Percentiles rank a stretch among this genome's conserved stretches.
Evolutionary conservation across 1,140 invertebrate genomes (phyloP).

Genomic region (Bombus cullumanus): DNA sequence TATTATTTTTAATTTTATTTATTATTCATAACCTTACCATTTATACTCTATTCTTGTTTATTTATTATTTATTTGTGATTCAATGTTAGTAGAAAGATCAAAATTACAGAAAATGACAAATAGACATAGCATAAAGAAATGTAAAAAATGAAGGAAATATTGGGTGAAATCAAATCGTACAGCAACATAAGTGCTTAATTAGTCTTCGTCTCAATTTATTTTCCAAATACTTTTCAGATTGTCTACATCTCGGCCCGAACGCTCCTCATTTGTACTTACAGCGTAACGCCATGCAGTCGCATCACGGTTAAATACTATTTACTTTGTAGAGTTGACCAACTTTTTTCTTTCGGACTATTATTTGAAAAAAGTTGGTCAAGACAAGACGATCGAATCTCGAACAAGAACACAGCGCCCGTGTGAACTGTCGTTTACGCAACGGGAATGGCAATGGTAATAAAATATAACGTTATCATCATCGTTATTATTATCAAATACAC

Average conservation of each 20-base stretch:
- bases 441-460: slow-evolving; percentile 48
- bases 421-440: slow-evolving; percentile 30
- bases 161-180: neutral
- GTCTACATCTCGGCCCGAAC: slow-evolving; percentile 44
- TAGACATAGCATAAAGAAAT: neutral
- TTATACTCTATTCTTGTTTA: neutral
- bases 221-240: slow-evolving; percentile 48
- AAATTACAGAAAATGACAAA: neutral
- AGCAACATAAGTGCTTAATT: neutral
- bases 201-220: slow-evolving; percentile 44
- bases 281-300: slow-evolving; percentile 18
- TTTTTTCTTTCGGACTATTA: neutral
- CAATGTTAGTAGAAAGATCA: neutral
- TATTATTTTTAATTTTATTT: neutral
- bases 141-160: neutral
- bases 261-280: slow-evolving; percentile 48
- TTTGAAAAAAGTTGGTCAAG: neutral
- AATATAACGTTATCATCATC: slow-evolving; percentile 61
- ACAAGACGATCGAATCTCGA: neutral
- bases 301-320: slow-evolving; percentile 33
- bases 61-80: neutral
- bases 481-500: slow-evolving; percentile 67
- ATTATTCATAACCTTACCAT: neutral
- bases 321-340: neutral
- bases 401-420: neutral